A percentile compares a stretch with the other conserved stretches of the same genome.
Conservation (phyloP, 2,113 vertebrate genomes). For the Chaenogobius annularis region DNA sequence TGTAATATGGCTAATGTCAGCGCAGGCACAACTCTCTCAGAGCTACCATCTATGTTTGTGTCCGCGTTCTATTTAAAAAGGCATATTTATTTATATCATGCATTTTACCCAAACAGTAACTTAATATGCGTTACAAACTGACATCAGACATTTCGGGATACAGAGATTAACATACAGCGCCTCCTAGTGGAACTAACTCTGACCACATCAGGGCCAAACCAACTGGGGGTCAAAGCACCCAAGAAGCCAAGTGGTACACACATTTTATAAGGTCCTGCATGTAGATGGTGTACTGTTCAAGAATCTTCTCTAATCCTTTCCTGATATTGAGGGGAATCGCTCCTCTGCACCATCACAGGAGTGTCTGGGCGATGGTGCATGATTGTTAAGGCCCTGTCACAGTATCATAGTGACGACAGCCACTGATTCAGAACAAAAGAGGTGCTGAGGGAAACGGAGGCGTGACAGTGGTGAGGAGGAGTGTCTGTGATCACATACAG, state of each 20-base stretch:
- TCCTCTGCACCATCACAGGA: neutral
- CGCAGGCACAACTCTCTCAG: neutral
- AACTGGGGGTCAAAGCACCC: no score
- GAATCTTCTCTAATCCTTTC: no score
- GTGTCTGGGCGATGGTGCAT: neutral
- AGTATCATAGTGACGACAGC: neutral
- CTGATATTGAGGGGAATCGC: no score
- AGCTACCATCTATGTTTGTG: neutral
- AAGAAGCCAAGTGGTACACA: no score
- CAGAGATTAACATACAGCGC: no score
- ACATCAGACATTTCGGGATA: no score
- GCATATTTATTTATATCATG: neutral
- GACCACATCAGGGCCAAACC: no score
- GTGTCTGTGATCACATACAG: neutral
- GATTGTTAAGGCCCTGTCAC: neutral
- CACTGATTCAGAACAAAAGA: neutral
- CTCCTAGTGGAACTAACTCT: no score
- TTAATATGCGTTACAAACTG: neutral
- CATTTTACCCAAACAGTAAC: neutral
- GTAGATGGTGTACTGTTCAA: no score
- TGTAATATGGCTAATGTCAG: constrained; percentile 4
- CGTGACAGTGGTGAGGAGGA: neutral
- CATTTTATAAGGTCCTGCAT: no score
- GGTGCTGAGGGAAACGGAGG: neutral
- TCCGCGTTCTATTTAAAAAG: neutral